A percentile compares a stretch with the other conserved stretches of the same genome.
Conservation (phyloP, 2,113 vertebrate genomes). For the Calyptomena viridis region DNA sequence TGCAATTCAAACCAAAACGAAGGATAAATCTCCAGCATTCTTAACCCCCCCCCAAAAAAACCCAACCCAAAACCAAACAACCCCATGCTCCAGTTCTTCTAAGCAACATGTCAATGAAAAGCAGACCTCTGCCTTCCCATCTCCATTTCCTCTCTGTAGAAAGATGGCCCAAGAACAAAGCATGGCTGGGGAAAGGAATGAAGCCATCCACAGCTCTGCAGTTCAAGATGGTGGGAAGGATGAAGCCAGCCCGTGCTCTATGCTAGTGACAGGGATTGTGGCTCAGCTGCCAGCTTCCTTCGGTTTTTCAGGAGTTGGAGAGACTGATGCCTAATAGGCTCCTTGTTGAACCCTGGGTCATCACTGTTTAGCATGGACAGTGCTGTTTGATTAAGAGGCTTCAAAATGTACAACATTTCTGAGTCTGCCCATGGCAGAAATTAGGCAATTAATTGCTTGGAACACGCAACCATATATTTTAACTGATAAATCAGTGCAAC, state of each 20-base stretch:
- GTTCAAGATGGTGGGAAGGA: neutral
- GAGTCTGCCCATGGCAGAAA: neutral
- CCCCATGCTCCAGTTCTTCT: neutral
- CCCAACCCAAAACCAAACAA: neutral
- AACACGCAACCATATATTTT: neutral
- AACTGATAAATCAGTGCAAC: neutral
- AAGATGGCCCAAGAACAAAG: neutral
- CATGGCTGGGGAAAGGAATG: neutral
- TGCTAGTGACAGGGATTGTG: neutral
- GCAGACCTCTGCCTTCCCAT: neutral
- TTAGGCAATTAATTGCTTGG: neutral
- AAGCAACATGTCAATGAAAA: neutral
- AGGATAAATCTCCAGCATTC: neutral
- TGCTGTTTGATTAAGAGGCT: neutral
- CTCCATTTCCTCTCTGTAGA: neutral
- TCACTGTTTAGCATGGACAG: neutral
- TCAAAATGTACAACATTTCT: neutral
- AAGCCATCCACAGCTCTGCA: neutral
- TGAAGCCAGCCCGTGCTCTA: neutral
- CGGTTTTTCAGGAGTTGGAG: neutral
- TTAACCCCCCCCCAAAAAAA: too few relatives aligned
- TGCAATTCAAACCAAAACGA: neutral
- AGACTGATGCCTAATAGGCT: neutral
- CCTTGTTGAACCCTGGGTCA: rapidly evolving
- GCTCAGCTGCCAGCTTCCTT: neutral